Base-by-base conservation (phyloP, 2,888 invertebrate genomes). In the Perdita meconis region DNA sequence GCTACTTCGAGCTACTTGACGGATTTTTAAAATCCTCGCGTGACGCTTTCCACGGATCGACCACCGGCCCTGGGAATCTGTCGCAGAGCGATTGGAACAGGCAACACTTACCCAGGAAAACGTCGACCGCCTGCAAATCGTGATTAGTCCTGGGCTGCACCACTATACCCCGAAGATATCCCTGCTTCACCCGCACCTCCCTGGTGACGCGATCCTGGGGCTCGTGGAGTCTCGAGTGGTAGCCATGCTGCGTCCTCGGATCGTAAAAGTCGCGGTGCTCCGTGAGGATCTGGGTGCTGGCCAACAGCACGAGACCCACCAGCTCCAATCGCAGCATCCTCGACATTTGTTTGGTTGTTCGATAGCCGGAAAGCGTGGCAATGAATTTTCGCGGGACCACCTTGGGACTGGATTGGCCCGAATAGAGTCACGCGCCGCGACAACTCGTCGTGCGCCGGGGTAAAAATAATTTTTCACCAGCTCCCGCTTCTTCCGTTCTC, bases 121-220 rank as follows among this genome's bases (percentile, higher is more conserved):
- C 95, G 90, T 96, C 96, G 77, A 96, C 95, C 34, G 93, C 93
- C 86, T 94, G 94, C 70, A 96, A 90, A 40, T 95, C 94, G 66
- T 94, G 94, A 83, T 94, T 94, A 42, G 94, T 92, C 84, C 94
- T 94, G 3, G 95, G 95, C 81, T 95, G 95, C 47, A 95, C 94
- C 22, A 95, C 94, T 75, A 95, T 92, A 57, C 97, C 97, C 84
- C 95, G 94, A 10, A 97, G 90, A 50, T 94, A 94, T 0, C 96
- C 96, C 89, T 96, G 96, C 85, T 95, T 94, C 78, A 96, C 93
- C 82, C 93, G 93, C 73, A 96, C 94, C 92, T 90, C 94, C 92
- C 89, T 93, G 89, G 80, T 91, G 83, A 94, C 93, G 80, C 94
- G 93, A 83, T 93, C 89, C 70, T 84, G 80, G 38, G 79, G 78